A percentile compares a stretch with the other conserved stretches of the same genome.
Conservation (phyloP, 1,140 invertebrate genomes). For the Diabrotica virgifera region DNA sequence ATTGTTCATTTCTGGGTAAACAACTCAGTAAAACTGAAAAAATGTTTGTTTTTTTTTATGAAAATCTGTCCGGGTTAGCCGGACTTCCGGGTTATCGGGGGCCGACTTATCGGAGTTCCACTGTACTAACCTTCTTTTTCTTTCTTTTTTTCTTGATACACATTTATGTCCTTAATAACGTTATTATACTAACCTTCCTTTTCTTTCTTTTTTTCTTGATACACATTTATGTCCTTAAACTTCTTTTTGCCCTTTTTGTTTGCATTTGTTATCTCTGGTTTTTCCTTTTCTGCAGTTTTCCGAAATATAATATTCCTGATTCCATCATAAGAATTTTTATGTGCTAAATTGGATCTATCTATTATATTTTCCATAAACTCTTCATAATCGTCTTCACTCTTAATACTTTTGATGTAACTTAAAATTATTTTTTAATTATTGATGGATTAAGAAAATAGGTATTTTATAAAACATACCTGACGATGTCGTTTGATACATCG, state of each 20-base stretch:
- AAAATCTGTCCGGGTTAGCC: too few relatives aligned
- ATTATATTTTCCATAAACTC: constrained; percentile 67
- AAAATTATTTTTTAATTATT: constrained; percentile 25
- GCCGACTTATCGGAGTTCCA: too few relatives aligned
- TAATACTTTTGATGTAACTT: constrained; percentile 64
- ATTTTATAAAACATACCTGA: constrained; percentile 48
- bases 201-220: constrained; percentile 34
- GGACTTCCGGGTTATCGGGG: too few relatives aligned
- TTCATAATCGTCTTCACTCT: constrained; percentile 64
- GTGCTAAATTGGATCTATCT: constrained; percentile 60
- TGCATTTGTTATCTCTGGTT: neutral
- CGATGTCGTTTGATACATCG: constrained; percentile 51
- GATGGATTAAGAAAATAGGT: neutral
- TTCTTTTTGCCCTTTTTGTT: constrained; percentile 40
- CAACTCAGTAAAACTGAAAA: too few relatives aligned
- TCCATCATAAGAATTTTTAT: constrained; percentile 62
- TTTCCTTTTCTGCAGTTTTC: constrained; percentile 17
- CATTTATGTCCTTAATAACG: constrained; percentile 33
- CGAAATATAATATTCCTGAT: constrained; percentile 56
- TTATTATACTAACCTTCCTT: too few relatives aligned
- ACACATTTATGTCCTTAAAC: constrained; percentile 32
- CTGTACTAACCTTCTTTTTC: constrained; percentile 34
- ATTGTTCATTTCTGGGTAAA: too few relatives aligned
- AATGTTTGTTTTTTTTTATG: too few relatives aligned
- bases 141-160: constrained; percentile 34